Percentiles rank a stretch among this genome's conserved stretches.
phyloP scores from a whole-genome alignment of 2,888 invertebrate genomes.

The Eilema griseolum region DNA sequence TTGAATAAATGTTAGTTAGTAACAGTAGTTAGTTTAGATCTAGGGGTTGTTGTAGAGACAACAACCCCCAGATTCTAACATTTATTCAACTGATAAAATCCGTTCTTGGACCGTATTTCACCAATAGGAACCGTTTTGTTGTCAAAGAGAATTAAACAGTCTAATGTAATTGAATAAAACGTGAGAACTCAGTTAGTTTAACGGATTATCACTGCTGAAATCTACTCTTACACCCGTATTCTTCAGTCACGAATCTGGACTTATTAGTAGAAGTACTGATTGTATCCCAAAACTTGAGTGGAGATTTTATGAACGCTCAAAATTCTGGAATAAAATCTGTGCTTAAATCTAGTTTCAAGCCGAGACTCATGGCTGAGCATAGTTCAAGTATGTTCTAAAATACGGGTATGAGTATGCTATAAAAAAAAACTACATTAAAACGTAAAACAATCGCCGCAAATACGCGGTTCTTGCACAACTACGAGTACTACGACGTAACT shows the following conservation, averaged over 20 bases:
- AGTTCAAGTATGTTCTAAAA: too few species aligned
- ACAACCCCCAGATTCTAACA: too few species aligned
- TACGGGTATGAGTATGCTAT: neutral
- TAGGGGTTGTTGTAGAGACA: neutral
- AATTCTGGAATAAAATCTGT: too few species aligned
- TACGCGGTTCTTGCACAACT: neutral
- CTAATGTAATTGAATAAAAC: neutral
- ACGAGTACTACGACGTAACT: neutral
- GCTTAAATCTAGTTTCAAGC: too few species aligned
- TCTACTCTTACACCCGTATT: neutral
- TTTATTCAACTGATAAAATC: neutral
- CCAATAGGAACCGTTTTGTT: neutral
- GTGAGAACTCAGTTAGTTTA: neutral
- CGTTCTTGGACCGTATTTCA: neutral
- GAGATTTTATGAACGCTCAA: too few species aligned
- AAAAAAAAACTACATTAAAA: neutral
- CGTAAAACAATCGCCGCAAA: neutral
- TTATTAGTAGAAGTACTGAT: too few species aligned
- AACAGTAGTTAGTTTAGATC: too few species aligned
- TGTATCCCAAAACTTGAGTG: too few species aligned
- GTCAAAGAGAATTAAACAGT: neutral
- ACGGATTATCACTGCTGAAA: neutral
- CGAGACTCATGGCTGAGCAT: too few species aligned
- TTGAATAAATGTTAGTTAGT: too few species aligned
- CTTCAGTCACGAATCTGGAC: too few species aligned